Percentiles rank a stretch among this genome's conserved stretches.
phyloP scores from a whole-genome alignment of 1,140 invertebrate genomes.

The Anoplophora glabripennis region DNA sequence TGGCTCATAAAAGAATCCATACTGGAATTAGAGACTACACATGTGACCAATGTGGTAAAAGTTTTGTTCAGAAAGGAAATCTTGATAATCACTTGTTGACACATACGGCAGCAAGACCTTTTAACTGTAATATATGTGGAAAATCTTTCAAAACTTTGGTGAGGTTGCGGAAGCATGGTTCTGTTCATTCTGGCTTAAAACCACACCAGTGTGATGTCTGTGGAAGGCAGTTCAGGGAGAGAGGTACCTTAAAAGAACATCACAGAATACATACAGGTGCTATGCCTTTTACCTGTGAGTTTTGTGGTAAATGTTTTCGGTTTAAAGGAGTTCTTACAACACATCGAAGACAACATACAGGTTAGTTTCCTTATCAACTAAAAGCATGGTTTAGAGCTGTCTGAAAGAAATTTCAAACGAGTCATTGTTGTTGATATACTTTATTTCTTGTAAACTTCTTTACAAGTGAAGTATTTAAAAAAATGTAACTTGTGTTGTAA shows the following conservation, averaged over 20 bases:
- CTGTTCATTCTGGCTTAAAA: slow-evolving; percentile 56
- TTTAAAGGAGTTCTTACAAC: slow-evolving; percentile 68
- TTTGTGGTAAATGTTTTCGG: slow-evolving; percentile 67
- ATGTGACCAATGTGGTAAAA: slow-evolving; percentile 61
- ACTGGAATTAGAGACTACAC: slow-evolving; percentile 54
- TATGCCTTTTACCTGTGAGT: slow-evolving; percentile 74
- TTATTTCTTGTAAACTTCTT: too few relatives aligned
- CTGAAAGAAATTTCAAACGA: too few relatives aligned
- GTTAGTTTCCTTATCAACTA: slow-evolving; percentile 2
- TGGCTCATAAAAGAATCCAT: slow-evolving; percentile 59
- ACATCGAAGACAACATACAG: slow-evolving; percentile 64
- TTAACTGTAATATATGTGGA: slow-evolving; percentile 51
- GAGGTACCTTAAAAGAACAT: slow-evolving; percentile 60
- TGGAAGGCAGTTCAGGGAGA: slow-evolving; percentile 66
- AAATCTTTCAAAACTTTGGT: slow-evolving; percentile 54
- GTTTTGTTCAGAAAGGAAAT: slow-evolving; percentile 60
- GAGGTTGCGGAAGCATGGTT: slow-evolving; percentile 34
- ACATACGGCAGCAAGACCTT: slow-evolving; percentile 52
- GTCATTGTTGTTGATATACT: too few relatives aligned
- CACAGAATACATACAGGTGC: slow-evolving; percentile 78
- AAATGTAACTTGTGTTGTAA: too few relatives aligned
- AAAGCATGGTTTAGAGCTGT: too few relatives aligned
- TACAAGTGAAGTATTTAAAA: too few relatives aligned
- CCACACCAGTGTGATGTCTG: slow-evolving; percentile 74
- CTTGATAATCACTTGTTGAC: slow-evolving; percentile 59